Conservation (phyloP, 2,888 invertebrate species). For the Ormyrus rosae region DNA sequence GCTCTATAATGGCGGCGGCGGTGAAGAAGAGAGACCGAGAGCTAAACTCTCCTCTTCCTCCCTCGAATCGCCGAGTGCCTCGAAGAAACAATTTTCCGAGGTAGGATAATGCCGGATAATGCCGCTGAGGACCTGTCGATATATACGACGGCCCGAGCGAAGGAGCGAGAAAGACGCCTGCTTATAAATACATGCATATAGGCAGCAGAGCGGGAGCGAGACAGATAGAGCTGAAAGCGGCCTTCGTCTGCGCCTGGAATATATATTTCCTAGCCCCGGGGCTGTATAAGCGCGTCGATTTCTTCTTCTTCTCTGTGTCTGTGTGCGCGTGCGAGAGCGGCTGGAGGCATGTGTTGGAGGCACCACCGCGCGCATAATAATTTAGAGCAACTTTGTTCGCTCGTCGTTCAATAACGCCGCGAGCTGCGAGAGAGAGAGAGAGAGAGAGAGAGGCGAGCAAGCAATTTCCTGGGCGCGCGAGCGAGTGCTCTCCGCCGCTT, state of each 20-base stretch:
- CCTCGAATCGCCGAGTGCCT: not conserved
- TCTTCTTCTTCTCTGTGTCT: constrained; percentile 5
- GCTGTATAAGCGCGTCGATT: constrained; percentile 36
- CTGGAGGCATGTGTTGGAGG: too few relatives aligned
- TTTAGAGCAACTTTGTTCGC: constrained; percentile 65
- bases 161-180: not conserved
- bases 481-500: too few relatives aligned
- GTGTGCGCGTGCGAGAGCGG: not conserved
- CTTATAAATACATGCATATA: constrained; percentile 29
- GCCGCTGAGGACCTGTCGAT: constrained; percentile 51
- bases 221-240: constrained; percentile 35
- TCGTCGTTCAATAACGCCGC: constrained; percentile 65
- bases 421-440: constrained; percentile 58
- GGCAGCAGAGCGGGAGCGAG: constrained; percentile 8
- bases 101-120: constrained; percentile 44
- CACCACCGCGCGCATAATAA: constrained; percentile 61
- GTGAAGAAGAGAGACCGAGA: not conserved
- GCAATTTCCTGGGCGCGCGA: constrained; percentile 44
- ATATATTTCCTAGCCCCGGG: constrained; percentile 45
- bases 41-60: not conserved
- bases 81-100: constrained; percentile 53
- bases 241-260: constrained; percentile 42
- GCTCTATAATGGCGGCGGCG: not conserved
- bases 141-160: not conserved
- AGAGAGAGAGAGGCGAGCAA: constrained; percentile 37